Base-by-base conservation (phyloP, 2,888 invertebrate species). In the Trisateles emortualis region DNA sequence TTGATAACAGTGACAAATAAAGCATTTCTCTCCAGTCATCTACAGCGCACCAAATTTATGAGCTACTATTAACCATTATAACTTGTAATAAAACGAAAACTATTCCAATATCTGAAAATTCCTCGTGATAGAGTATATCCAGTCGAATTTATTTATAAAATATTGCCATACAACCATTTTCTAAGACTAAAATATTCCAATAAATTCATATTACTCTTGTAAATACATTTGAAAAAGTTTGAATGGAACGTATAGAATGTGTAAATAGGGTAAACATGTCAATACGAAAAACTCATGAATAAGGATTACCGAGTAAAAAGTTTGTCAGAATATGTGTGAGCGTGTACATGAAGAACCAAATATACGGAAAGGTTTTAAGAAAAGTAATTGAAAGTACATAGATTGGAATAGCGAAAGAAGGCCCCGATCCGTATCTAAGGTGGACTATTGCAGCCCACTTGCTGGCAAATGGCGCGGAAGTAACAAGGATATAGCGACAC, bases 401-500 rank as follows among this genome's bases (percentile, higher is more conserved):
- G 82, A 84, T 85, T 82, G 83, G 74, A 76, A 76, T 74, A 78
- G 77, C 68, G 48, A 52, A 68, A 68, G 74, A 72, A 72, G 69
- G 68, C 79, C 76, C 64, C 79, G 85, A 85, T 87, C 81, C 83
- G 80, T 86, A 88, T 87, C 89, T 84, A 79, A 84, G 86, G 88
- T 87, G 81, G 89, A 88, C 90, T 90, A 91, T 91, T 87, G 77
- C 90, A 86, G 78, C 72, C 85, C 92, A 91, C 91, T 92, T 90
- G 90, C 75, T 74, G 72, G 81, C 85, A 87, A 92, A 92, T 90
- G 88, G 88, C 57, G 76, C 78, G 87, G 84, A 88, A 90, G 82
- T 87, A 89, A 90, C 74, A 72, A 74, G 87, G 83, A 87, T 88
- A 87, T 83, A 88, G 84, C 74, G 81, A 79, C 81, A 77, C 81